A percentile compares a stretch with the other conserved stretches of the same genome.
Evolutionary conservation across 1,140 invertebrate species (phyloP).

Genomic region (Caenorhabditis latens): DNA sequence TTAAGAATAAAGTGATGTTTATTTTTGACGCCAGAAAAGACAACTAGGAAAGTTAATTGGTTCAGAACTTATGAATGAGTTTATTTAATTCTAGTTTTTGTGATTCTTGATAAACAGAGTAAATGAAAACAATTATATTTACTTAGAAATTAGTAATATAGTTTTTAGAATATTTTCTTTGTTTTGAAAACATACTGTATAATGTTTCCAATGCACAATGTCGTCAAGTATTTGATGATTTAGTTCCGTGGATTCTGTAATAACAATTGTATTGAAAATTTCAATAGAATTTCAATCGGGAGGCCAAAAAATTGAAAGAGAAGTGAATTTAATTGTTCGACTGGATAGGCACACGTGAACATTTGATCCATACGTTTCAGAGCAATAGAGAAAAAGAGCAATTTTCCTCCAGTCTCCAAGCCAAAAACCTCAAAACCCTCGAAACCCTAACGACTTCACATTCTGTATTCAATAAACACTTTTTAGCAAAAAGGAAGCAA

Average conservation of each 20-base stretch:
- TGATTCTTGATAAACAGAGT: too few species aligned
- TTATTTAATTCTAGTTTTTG: too few species aligned
- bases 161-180: neutral
- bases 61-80: neutral
- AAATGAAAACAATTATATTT: too few species aligned
- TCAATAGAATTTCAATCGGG: neutral
- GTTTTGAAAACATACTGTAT: neutral
- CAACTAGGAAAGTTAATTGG: neutral
- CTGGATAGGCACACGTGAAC: slow-evolving; percentile 37
- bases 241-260: neutral
- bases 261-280: neutral
- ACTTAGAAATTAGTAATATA: too few species aligned
- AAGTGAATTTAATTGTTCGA: slow-evolving; percentile 32
- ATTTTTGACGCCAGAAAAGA: neutral
- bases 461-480: slow-evolving; percentile 56
- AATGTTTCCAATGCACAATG: neutral
- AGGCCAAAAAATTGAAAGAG: neutral
- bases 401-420: neutral
- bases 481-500: slow-evolving; percentile 55
- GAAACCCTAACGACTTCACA: slow-evolving; percentile 53
- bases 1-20: neutral
- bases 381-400: slow-evolving; percentile 16
- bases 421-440: slow-evolving; percentile 5
- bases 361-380: slow-evolving; percentile 39
- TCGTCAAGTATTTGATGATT: neutral